phyloP scores from a whole-genome alignment of 2,113 vertebrate species.

The Condylura cristata region DNA sequence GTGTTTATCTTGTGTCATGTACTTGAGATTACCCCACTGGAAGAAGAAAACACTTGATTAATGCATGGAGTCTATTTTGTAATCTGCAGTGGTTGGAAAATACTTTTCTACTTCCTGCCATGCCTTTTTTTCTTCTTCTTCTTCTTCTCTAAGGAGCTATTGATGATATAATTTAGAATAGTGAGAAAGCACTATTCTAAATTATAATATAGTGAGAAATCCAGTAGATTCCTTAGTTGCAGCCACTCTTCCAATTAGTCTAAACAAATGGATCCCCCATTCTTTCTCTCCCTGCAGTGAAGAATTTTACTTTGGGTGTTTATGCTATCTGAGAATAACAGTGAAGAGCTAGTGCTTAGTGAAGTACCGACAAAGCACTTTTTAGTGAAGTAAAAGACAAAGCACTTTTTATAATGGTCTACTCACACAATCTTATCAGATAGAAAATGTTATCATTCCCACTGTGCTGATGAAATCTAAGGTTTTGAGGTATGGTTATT shows the following conservation, averaged over 20 bases:
- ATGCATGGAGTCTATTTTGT: not conserved
- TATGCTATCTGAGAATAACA: not conserved
- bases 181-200: not conserved
- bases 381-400: too few relatives aligned
- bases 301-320: not conserved
- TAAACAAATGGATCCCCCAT: not conserved
- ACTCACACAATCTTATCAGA: not conserved
- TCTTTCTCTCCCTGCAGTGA: not conserved
- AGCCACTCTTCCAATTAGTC: not conserved
- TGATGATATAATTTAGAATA: not conserved
- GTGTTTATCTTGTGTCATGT: conserved; percentile 65
- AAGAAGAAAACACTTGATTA: conserved; percentile 66
- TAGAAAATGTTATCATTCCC: not conserved
- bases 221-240: not conserved
- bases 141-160: conserved; percentile 32
- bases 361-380: not conserved
- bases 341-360: not conserved
- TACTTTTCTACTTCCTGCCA: conserved; percentile 33
- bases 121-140: not conserved
- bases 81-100: conserved; percentile 2
- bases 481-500: not conserved
- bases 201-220: not conserved
- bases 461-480: not conserved
- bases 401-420: not conserved
- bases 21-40: conserved; percentile 56